These are phyloP conservation scores for Scaptomyza hsui DNA, from an alignment of 1,140 invertebrate species.

Conservation along the genomic window DNA sequence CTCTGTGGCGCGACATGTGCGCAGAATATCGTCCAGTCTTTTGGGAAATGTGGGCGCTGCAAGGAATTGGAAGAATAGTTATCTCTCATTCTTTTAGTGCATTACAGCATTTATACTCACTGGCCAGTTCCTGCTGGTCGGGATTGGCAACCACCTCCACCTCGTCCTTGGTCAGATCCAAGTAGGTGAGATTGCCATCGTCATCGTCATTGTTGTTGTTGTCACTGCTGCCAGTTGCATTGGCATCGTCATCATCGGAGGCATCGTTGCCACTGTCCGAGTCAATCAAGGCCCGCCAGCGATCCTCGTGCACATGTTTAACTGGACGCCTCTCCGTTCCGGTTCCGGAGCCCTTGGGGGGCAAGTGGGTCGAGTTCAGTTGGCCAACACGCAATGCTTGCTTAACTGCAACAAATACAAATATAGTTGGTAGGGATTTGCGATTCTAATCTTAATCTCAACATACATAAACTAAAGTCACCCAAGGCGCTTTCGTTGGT, in stretches of 20 bases:
- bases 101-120: slow-evolving; percentile 13
- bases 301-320: slow-evolving; percentile 46
- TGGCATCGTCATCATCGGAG: slow-evolving; percentile 34
- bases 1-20: slow-evolving; percentile 45
- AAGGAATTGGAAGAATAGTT: neutral
- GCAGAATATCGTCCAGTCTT: slow-evolving; percentile 63
- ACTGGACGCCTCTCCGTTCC: slow-evolving; percentile 32
- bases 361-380: slow-evolving; percentile 70
- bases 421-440: neutral
- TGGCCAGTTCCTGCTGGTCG: slow-evolving; percentile 9
- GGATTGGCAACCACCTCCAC: slow-evolving; percentile 59
- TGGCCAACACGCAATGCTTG: slow-evolving; percentile 52
- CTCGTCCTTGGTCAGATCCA: slow-evolving; percentile 69
- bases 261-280: slow-evolving; percentile 62
- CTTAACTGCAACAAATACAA: slow-evolving; percentile 42
- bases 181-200: slow-evolving; percentile 53
- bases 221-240: slow-evolving; percentile 9
- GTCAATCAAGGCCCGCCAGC: slow-evolving; percentile 68
- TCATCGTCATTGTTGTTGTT: neutral
- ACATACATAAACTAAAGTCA: slow-evolving; percentile 74
- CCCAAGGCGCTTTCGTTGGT: slow-evolving; percentile 59
- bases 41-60: slow-evolving; percentile 34
- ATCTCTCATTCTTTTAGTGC: too few relatives aligned
- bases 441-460: neutral
- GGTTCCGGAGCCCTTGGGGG: slow-evolving; percentile 17